A percentile compares a stretch with the other conserved stretches of the same genome.
phyloP scores from a whole-genome alignment of 2,888 invertebrate species.

The Acanthosepion lycidas region DNA sequence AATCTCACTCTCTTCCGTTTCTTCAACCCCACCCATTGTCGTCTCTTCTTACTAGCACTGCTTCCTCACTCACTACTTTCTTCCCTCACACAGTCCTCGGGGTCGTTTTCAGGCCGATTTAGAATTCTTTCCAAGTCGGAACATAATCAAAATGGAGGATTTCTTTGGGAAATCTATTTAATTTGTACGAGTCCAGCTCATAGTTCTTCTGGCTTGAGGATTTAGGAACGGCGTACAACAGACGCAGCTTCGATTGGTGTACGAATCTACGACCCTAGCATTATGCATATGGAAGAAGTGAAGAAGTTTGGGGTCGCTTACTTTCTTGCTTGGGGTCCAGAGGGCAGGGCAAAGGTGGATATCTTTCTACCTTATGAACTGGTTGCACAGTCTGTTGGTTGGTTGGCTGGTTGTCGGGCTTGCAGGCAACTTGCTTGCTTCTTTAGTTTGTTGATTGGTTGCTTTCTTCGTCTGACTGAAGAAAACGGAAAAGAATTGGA shows the following conservation, averaged over 20 bases:
- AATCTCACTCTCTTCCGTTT: not conserved
- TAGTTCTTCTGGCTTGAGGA: constrained; percentile 10
- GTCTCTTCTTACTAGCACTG: not conserved
- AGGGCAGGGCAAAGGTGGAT: constrained; percentile 33
- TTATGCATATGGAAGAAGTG: constrained; percentile 33
- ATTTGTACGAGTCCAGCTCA: constrained; percentile 20
- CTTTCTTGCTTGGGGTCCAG: not conserved
- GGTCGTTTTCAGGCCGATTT: constrained; percentile 22
- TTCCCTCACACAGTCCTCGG: not conserved
- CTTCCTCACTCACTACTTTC: not conserved
- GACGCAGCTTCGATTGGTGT: not conserved
- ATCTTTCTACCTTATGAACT: not conserved
- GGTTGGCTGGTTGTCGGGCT: not conserved
- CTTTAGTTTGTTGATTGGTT: not conserved
- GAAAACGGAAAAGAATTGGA: not conserved
- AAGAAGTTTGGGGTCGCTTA: not conserved
- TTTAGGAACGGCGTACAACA: not conserved
- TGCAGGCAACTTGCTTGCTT: not conserved
- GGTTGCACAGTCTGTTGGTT: not conserved
- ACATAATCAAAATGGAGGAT: constrained; percentile 33
- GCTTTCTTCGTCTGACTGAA: not conserved
- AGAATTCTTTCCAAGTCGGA: constrained; percentile 33
- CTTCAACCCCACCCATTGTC: not conserved
- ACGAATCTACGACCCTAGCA: not conserved
- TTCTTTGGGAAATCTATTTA: constrained; percentile 14